phyloP scores from a whole-genome alignment of 2,888 invertebrate species.

The Palloptera scutellata region DNA sequence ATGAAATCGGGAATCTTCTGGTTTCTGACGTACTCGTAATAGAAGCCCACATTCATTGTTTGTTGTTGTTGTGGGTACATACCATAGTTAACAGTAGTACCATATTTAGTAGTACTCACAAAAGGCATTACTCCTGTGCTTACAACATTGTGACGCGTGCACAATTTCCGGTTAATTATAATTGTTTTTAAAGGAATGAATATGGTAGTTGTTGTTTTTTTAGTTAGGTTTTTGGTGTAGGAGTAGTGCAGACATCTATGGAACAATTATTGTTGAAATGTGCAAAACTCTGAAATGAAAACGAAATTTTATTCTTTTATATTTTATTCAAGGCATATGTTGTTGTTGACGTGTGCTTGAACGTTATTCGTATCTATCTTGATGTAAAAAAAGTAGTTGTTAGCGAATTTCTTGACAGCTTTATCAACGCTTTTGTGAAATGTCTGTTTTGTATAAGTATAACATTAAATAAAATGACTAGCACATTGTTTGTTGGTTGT shows the following conservation, averaged over 20 bases:
- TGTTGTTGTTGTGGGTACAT: no score
- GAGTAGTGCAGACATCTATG: neutral
- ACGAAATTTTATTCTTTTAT: slow-evolving; percentile 23
- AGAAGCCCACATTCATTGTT: neutral
- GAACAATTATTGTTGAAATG: slow-evolving; percentile 9
- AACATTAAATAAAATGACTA: no score
- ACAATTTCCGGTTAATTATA: slow-evolving; percentile 64
- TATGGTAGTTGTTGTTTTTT: neutral
- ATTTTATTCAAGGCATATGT: slow-evolving; percentile 17
- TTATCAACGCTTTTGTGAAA: slow-evolving; percentile 43
- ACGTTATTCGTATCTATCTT: neutral
- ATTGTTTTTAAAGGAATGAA: slow-evolving; percentile 11
- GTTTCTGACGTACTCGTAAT: neutral
- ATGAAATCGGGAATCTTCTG: slow-evolving; percentile 6
- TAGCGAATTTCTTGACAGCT: neutral
- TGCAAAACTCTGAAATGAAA: slow-evolving; percentile 21
- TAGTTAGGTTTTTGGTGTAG: neutral
- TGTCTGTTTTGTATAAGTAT: no score
- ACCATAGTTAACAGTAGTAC: neutral
- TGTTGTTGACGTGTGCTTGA: slow-evolving; percentile 19
- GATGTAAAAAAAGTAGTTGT: slow-evolving; percentile 27
- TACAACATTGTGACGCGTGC: slow-evolving; percentile 58
- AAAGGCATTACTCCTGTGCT: no score
- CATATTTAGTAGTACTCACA: neutral
- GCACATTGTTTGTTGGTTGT: no score